Percentiles rank a stretch among this genome's conserved stretches.
phyloP scores from a whole-genome alignment of 2,888 invertebrate species.

The Phlogophora meticulosa region DNA sequence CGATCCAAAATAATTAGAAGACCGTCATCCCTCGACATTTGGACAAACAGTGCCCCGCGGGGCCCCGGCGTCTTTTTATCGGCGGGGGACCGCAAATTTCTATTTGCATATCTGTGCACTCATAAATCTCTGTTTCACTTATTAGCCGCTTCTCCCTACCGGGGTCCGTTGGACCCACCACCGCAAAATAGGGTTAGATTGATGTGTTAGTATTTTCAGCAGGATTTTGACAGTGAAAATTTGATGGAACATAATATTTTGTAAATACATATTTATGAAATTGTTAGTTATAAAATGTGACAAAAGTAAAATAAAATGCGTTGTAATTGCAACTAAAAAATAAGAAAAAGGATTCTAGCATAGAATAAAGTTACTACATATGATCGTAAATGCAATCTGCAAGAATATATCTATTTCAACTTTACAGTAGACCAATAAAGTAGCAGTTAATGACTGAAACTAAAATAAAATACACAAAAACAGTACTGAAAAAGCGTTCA shows the following conservation, averaged over 20 bases:
- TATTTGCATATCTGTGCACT: conserved; percentile 90
- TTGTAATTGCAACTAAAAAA: neutral
- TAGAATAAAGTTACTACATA: conserved; percentile 4
- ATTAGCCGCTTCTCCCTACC: conserved; percentile 83
- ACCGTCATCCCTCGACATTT: conserved; percentile 85
- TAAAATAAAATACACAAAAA: neutral
- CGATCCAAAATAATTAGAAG: conserved; percentile 85
- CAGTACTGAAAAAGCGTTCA: neutral
- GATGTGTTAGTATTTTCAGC: conserved; percentile 48
- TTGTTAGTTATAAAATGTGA: neutral
- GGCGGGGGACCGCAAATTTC: conserved; percentile 89
- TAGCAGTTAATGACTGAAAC: neutral
- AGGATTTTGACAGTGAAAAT: conserved; percentile 3
- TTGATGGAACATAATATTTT: conserved; percentile 1
- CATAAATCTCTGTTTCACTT: conserved; percentile 91
- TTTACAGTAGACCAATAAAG: neutral
- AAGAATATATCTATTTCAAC: neutral
- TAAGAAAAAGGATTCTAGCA: conserved; percentile 6
- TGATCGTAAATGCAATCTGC: conserved; percentile 28
- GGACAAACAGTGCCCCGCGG: conserved; percentile 85
- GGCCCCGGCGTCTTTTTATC: conserved; percentile 87
- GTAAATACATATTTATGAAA: neutral
- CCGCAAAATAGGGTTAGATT: conserved; percentile 72
- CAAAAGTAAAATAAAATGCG: neutral
- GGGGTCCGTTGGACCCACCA: conserved; percentile 74